Base-by-base conservation (phyloP, 2,797 vertebrate species). In the Ctenochaetus hawaiiensis region DNA sequence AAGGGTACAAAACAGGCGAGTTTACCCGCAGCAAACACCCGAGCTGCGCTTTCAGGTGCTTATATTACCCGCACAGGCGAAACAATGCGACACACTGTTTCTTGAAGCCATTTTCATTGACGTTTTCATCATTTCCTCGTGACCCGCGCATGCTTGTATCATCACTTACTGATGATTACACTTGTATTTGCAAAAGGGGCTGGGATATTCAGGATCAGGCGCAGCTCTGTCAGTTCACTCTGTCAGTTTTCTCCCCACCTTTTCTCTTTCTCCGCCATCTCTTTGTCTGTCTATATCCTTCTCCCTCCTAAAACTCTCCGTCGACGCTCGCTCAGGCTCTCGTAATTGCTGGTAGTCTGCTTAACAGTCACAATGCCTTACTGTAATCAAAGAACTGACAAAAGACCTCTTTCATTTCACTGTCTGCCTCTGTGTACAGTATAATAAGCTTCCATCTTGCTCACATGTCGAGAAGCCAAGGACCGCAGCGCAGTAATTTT, bases 361-460 rank as follows among this genome's bases (percentile, higher is more conserved):
- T 93, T 91, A 90, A 84, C 88, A 91, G 89, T 92, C 93, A 92
- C 92, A 93, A 91, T 87, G 91, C 86, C 89, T 91, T 87, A 90
- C 91, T 89, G 91, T 94, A 95, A 95, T 95, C 92, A 95, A 94
- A 95, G 92, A 89, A 65, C 87, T 71, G 89, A 95, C 95, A 95
- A 95, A 95, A 92, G 93, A 81, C 82, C 88, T 73, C 92, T 94
- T 94, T 94, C 92, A 93, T 94, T 89, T 81, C 79, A 14, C 85
- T 71, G 85, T 87, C 93, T 87, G 89, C 89, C 87, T 93, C 87
- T 92, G 90, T 94, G 94, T 94, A 92, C 92, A 89, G 89, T 92
- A 91, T 93, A 92, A 93, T 90, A 93, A 87, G 89, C 89, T 92
- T 89, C 91, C 89, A 87, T 93, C 92, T 85, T 67, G 87, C 88